Percentiles rank a stretch among this genome's conserved stretches.
Conservation (phyloP, 2,888 invertebrate genomes). For the Cheilosia pagana region DNA sequence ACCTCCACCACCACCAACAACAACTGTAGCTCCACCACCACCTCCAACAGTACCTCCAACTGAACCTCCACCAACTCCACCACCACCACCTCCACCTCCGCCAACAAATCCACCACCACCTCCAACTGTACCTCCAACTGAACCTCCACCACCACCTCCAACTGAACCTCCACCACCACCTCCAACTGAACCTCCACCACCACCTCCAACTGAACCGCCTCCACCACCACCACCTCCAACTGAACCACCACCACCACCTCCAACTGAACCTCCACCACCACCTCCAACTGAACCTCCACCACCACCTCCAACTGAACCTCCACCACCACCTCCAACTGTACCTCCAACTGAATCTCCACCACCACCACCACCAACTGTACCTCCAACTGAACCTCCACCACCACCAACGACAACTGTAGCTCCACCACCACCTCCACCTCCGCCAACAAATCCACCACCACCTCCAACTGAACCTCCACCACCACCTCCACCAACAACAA, state of each 20-base stretch:
- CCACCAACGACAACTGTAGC: slow-evolving; percentile 1
- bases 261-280: too few relatives aligned
- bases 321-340: background rate
- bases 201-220: background rate
- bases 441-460: background rate
- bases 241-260: background rate
- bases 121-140: background rate
- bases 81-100: background rate
- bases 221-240: background rate
- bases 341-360: background rate
- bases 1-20: background rate
- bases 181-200: background rate
- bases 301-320: too few relatives aligned
- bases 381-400: background rate
- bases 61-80: background rate
- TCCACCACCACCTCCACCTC: background rate
- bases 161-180: background rate
- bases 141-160: background rate
- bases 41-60: background rate
- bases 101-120: slow-evolving; percentile 1
- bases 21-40: slow-evolving; percentile 13
- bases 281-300: too few relatives aligned
- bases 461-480: slow-evolving; percentile 29
- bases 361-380: too few relatives aligned
- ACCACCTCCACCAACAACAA: background rate